phyloP scores from a whole-genome alignment of 2,113 vertebrate genomes.

The Prunella fulvescens region DNA sequence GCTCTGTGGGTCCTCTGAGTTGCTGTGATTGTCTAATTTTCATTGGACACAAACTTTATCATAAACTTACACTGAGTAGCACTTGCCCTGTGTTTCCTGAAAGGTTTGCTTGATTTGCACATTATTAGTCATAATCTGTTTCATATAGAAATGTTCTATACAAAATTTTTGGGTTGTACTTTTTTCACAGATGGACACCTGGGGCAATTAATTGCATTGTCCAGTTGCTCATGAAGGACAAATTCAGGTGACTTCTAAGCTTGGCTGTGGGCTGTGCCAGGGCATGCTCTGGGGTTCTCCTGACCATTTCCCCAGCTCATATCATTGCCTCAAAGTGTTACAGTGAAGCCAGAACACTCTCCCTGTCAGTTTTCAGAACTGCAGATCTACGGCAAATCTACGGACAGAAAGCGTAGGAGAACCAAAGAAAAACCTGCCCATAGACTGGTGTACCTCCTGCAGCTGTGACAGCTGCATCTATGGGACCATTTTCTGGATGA shows the following conservation, averaged over 20 bases:
- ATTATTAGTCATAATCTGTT: neutral
- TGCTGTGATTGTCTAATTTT: neutral
- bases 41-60: neutral
- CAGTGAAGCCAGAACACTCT: neutral
- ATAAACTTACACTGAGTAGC: neutral
- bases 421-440: neutral
- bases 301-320: neutral
- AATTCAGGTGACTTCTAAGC: neutral
- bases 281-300: neutral
- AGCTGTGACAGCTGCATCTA: neutral
- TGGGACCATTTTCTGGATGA: neutral
- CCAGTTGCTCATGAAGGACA: neutral
- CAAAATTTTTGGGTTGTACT: neutral
- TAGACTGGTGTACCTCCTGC: neutral
- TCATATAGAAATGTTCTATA: neutral
- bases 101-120: neutral
- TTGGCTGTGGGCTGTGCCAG: neutral
- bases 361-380: neutral
- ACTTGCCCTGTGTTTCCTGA: neutral
- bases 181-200: neutral
- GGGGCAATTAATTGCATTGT: neutral
- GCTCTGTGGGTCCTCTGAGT: neutral
- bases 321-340: neutral
- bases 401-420: neutral
- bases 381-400: accelerated